These are phyloP conservation scores for Melanaphis sacchari DNA, from an alignment of 1,140 invertebrate genomes.

Conservation along the genomic window DNA sequence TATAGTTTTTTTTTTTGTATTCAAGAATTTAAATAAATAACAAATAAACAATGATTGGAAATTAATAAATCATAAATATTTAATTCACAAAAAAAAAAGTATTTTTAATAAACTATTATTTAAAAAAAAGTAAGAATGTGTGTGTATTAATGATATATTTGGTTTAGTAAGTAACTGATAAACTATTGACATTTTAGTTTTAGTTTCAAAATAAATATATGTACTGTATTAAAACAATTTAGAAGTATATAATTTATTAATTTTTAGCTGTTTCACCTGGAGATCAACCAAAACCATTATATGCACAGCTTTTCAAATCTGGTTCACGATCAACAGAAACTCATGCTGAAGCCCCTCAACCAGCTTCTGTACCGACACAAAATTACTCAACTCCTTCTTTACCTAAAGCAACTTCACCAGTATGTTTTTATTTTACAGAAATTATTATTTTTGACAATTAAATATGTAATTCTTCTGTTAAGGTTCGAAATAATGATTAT, in stretches of 20 bases:
- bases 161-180: not conserved
- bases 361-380: not conserved
- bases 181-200: not conserved
- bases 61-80: not conserved
- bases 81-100: not conserved
- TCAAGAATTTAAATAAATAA: not conserved
- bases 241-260: not conserved
- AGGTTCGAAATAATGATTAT: constrained; percentile 50
- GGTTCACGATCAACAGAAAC: constrained; percentile 13
- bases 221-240: not conserved
- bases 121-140: not conserved
- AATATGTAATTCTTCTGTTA: not conserved
- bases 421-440: not conserved
- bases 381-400: constrained; percentile 39
- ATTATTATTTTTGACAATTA: not conserved
- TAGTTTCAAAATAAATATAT: not conserved
- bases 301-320: constrained; percentile 46
- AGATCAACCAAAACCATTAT: constrained; percentile 54
- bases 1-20: not conserved
- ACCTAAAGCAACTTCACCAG: constrained; percentile 42
- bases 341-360: constrained; percentile 20
- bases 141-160: not conserved
- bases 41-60: not conserved
- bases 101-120: not conserved
- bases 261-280: constrained; percentile 49